Evolutionary conservation across 2,888 invertebrate species (phyloP), one percentile per base, ranked within the genome.

Genomic region (Dilophus febrilis): DNA sequence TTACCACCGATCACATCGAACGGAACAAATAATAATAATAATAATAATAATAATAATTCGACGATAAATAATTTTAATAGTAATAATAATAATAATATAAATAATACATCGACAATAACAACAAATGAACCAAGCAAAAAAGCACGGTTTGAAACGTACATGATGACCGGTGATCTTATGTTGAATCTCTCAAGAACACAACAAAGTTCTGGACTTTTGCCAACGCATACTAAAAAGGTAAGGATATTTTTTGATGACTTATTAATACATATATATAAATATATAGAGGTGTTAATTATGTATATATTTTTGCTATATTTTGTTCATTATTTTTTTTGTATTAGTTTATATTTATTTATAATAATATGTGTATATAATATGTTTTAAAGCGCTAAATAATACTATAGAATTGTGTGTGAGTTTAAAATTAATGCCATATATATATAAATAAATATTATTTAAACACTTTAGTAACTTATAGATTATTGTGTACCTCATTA

Each of bases 101-200:
- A 10, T 19, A 19, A 18, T 19, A 52, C 52, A 38, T 56, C 55
- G 7, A 56, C 51, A 37, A 56, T 54, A 27, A 52, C 14, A 34
- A 14, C 41, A 45, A 48, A 57, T 57, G 4, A 59, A 56, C 38
- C 61, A 57, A 55, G 56, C 42, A 52, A 54, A 19, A 62, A 61
- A 47, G 58, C 62, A 41, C 58, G 85, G 61, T 88, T 85, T 65
- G 90, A 90, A 65, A 86, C 90, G 42, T 94, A 87, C 70, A 86
- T 92, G 79, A 94, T 94, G 94, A 94, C 94, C 26, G 94, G 94
- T 35, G 92, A 94, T 64, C 76, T 91, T 55, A 92, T 94, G 60
- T 73, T 94, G 51, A 91, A 91, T 65, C 74, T 92, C 49, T 88
- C 90, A 44, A 68, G 84, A 50, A 83, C 82, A 43, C 81, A 82